phyloP scores from a whole-genome alignment of 35 echinoderm and acorn worm genomes.

The Patiria miniata region DNA sequence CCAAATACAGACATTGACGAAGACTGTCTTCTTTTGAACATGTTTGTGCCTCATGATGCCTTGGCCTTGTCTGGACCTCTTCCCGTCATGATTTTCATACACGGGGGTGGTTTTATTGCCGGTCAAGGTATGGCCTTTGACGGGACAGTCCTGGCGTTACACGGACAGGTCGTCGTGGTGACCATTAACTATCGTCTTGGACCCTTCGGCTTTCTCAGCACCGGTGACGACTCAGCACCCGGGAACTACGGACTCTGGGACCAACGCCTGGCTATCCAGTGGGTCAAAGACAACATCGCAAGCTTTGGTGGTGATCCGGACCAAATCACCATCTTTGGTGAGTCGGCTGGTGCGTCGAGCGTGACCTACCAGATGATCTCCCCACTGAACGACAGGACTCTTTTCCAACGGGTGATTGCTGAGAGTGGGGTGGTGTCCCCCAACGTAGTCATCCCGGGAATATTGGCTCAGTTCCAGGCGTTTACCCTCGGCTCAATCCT shows the following conservation, averaged over 20 bases:
- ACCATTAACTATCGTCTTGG: constrained; percentile 64
- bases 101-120: neutral
- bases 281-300: constrained; percentile 76
- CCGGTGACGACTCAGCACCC: constrained; percentile 60
- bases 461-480: constrained; percentile 10
- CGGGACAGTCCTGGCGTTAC: constrained; percentile 25
- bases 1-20: constrained; percentile 54
- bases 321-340: constrained; percentile 36
- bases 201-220: constrained; percentile 61
- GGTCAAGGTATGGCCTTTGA: constrained; percentile 7
- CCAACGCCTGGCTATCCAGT: constrained; percentile 67
- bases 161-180: constrained; percentile 56
- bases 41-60: constrained; percentile 38
- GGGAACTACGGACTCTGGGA: constrained; percentile 86
- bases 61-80: neutral
- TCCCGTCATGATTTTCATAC: constrained; percentile 44
- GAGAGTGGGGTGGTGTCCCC: constrained; percentile 17
- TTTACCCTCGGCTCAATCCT: neutral
- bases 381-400: neutral
- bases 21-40: constrained; percentile 73
- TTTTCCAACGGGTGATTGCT: constrained; percentile 38
- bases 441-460: neutral
- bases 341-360: constrained; percentile 11
- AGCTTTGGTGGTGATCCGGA: constrained; percentile 28
- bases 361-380: constrained; percentile 28